phyloP scores from a whole-genome alignment of 2,797 vertebrate genomes.

The Sebastes vulpes region DNA sequence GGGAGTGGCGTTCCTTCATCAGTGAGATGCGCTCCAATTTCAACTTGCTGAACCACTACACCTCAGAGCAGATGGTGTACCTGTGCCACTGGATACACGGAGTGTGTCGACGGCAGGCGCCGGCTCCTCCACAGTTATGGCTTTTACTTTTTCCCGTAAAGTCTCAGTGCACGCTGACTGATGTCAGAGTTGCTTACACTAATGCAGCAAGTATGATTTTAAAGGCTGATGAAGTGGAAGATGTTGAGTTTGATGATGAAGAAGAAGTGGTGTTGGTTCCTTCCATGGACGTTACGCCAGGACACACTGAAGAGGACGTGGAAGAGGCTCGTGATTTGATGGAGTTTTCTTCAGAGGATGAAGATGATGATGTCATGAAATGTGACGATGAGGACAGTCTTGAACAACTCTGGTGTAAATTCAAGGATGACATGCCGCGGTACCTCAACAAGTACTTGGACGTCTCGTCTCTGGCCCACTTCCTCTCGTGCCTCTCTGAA shows the following conservation, averaged over 20 bases:
- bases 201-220: not conserved
- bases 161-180: constrained; percentile 61
- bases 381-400: constrained; percentile 37
- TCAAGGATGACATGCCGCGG: constrained; percentile 69
- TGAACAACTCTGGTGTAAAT: constrained; percentile 78
- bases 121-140: constrained; percentile 78
- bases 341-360: constrained; percentile 62
- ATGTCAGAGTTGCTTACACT: constrained; percentile 69
- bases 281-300: not conserved
- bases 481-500: constrained; percentile 75
- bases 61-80: constrained; percentile 85
- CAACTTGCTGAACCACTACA: constrained; percentile 83
- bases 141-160: constrained; percentile 82
- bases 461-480: constrained; percentile 70
- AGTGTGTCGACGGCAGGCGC: constrained; percentile 15
- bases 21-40: constrained; percentile 73
- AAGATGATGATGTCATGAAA: constrained; percentile 7
- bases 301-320: not conserved
- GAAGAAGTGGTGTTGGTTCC: not conserved
- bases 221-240: not conserved
- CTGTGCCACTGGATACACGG: constrained; percentile 78
- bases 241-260: constrained; percentile 6
- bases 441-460: constrained; percentile 76
- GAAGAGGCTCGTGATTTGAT: constrained; percentile 41
- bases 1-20: constrained; percentile 80